Evolutionary conservation across 2,888 invertebrate genomes (phyloP), one percentile per base, ranked within the genome.

Genomic region (Sinopyrophorus schimmeli): DNA sequence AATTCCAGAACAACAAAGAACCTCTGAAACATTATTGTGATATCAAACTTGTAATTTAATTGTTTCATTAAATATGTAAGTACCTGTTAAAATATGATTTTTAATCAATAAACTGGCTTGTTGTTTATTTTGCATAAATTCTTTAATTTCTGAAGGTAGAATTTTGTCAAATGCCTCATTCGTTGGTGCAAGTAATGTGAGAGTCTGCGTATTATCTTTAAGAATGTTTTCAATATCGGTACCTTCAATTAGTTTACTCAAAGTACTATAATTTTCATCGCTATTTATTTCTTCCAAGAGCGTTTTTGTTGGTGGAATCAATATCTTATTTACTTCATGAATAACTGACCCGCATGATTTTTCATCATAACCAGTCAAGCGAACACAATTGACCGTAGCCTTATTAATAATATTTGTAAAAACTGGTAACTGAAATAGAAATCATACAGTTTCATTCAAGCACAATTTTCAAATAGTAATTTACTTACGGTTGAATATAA

Each of bases 301-400:
- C 16, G 71, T 74, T 14, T 74, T 69, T 17, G 71, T 69, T 1
- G 81, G 77, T 3, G 81, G 80, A 1, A 75, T 60, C 17, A 84
- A 66, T 11, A 83, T 73, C 58, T 77, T 78, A 61, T 83, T 82
- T 1, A 87, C 76, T 63, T 83, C 79, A 62, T 87, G 84, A 11
- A 86, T 71, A 5, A 83, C 77, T 1, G 83, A 83, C 43, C 84
- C 84, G 60, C 87, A 87, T 18, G 83, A 81, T 62, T 81, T 78
- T 51, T 81, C 77, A 57, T 84, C 83, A 43, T 79, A 77, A 54
- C 77, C 77, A 1, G 79, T 73, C 6, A 87, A 65, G 5, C 80
- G 74, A 1, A 83, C 84, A 66, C 87, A 87, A 65, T 87, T 85
- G 0, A 82, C 81, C 1, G 86, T 84, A 1, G 81, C 79, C 35